A percentile compares a stretch with the other conserved stretches of the same genome.
These are phyloP conservation scores for Tauraco hartlaubi DNA, from an alignment of 2,797 vertebrate species.

Conservation along the genomic window DNA sequence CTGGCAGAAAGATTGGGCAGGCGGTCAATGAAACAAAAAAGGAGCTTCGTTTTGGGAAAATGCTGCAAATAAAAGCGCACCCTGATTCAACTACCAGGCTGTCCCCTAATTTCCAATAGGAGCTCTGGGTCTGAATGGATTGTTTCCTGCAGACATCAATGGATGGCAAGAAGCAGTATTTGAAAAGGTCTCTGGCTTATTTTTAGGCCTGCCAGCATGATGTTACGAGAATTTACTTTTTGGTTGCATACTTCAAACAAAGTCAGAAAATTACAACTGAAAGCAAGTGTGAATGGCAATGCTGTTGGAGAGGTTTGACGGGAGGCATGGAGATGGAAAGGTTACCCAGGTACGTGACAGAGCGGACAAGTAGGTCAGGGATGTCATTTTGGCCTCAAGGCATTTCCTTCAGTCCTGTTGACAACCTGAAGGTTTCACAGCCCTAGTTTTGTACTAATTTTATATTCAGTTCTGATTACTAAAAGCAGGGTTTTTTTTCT, in stretches of 20 bases:
- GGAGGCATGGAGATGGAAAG: background rate
- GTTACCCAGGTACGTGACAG: background rate
- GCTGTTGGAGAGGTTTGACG: slow-evolving; percentile 25
- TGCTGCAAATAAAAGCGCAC: slow-evolving; percentile 9
- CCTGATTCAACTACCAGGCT: slow-evolving; percentile 46
- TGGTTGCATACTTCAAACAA: slow-evolving; percentile 26
- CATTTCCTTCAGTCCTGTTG: background rate
- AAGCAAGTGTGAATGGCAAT: slow-evolving; percentile 17
- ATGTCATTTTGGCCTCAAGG: background rate
- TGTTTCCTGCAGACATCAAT: slow-evolving; percentile 4
- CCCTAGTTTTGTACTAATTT: background rate
- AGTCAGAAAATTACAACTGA: slow-evolving; percentile 12
- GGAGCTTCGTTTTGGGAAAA: slow-evolving; percentile 36
- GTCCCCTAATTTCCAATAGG: slow-evolving; percentile 39
- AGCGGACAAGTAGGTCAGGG: background rate
- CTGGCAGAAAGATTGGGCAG: background rate
- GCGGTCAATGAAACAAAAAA: slow-evolving; percentile 33
- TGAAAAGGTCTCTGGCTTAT: slow-evolving; percentile 22
- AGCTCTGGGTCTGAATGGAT: background rate
- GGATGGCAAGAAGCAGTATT: background rate
- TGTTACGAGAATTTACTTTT: background rate
- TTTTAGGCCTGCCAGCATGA: slow-evolving; percentile 9
- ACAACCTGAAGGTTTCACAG: background rate
- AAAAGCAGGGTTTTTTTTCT: fast-evolving
- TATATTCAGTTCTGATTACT: slow-evolving; percentile 5